Evolutionary conservation across 2,797 vertebrate genomes (phyloP).

Genomic region (Chloroceryle inda): DNA sequence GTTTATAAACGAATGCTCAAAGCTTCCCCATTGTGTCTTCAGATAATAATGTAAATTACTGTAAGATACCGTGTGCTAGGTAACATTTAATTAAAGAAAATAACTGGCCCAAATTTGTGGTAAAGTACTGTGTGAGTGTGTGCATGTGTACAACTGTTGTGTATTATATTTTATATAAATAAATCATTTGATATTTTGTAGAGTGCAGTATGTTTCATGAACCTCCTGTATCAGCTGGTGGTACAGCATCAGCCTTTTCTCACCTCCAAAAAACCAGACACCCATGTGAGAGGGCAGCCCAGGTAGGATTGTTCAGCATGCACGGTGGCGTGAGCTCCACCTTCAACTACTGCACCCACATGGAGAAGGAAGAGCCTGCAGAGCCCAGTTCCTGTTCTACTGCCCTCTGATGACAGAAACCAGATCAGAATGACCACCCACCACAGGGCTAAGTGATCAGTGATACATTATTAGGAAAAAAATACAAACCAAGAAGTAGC

Average conservation of each 20-base stretch:
- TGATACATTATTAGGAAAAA: accelerated
- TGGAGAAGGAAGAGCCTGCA: accelerated
- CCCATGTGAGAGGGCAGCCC: accelerated
- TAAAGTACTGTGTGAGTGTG: conserved; percentile 93
- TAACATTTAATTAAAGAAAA: conserved; percentile 85
- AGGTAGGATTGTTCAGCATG: accelerated
- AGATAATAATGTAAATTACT: conserved; percentile 88
- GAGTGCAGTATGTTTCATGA: conserved; percentile 46
- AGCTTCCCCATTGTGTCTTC: conserved; percentile 96
- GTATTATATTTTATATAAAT: conserved; percentile 92
- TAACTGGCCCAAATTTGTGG: conserved; percentile 89
- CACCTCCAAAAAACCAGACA: neutral
- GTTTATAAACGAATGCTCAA: conserved; percentile 93
- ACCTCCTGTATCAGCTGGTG: neutral
- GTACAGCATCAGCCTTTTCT: neutral
- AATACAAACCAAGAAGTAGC: neutral
- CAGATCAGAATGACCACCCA: accelerated
- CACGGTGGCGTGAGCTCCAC: accelerated
- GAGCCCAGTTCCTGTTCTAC: accelerated
- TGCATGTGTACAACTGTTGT: conserved; percentile 91
- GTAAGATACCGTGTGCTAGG: conserved; percentile 91
- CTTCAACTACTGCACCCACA: accelerated
- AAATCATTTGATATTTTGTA: conserved; percentile 99
- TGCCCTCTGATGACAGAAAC: neutral
- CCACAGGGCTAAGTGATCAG: neutral